Evolutionary conservation across 2,113 vertebrate species (phyloP), one percentile per base, ranked within the genome.

Genomic region (cattle (Bos taurus)): DNA sequence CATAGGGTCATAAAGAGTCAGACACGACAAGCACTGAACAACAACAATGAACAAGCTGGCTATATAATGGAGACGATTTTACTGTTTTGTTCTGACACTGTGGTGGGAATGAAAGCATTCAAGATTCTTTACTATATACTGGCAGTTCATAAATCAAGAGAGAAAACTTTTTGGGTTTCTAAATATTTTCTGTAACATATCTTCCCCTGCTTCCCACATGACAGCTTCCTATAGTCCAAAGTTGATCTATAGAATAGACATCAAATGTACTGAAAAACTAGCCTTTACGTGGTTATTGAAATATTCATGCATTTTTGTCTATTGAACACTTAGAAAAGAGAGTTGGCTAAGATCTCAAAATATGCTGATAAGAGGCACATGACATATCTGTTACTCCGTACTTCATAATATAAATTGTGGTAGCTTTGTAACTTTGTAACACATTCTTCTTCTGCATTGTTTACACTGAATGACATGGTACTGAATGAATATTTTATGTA

Each of bases 261-360:
- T 94, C 46, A 81, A 64, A 82, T 95, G 98, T 86, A 97, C 57
- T 97, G 91, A 88, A 92, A 97, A 85, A 78, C 78, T 98, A 93
- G 84, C 94, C 90, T 97, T 98, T 98, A 97, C 98, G 92, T 97
- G 88, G 85, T 88, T 98, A 93, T 94, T 98, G 96, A 98, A 97
- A 94, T 95, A 93, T 80, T 97, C 98, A 97, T 95, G 90, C 86
- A 92, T 97, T 86, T 92, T 98, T 98, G 93, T 64, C 97, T 98
- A 74, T 98, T 94, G 96, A 97, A 86, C 88, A 92, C 97, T 98
- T 96, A 98, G 88, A 94, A 43, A 95, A 95, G 33, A 97, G 95
- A 93, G 88, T 81, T 98, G 89, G 96, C 98, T 98, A 97, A 96
- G 92, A 98, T 98, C 82, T 96, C 90, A 90, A 46, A 93, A 86